Percentiles rank a stretch among this genome's conserved stretches.
Evolutionary conservation across 2,888 invertebrate species (phyloP).

Genomic region (Caenorhabditis sp.): DNA sequence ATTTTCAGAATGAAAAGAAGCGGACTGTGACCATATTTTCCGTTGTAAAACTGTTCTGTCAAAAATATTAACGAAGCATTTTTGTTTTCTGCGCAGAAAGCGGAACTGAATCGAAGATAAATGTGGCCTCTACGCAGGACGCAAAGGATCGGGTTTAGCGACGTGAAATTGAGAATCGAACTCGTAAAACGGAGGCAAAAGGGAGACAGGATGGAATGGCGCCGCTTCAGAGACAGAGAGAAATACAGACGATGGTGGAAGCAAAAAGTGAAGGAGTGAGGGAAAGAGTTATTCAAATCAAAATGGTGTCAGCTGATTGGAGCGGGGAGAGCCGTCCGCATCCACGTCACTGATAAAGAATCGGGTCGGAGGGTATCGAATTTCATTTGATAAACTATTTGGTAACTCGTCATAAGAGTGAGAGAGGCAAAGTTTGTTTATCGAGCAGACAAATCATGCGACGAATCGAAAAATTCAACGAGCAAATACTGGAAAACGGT

Average conservation of each 20-base stretch:
- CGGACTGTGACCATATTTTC: too few relatives aligned
- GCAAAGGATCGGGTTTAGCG: constrained; percentile 54
- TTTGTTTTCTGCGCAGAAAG: constrained; percentile 31
- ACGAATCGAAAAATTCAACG: constrained; percentile 27
- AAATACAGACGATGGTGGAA: constrained; percentile 1
- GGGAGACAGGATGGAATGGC: constrained; percentile 39
- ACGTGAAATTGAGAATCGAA: constrained; percentile 65
- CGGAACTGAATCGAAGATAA: constrained; percentile 48
- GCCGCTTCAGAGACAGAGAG: constrained; percentile 22
- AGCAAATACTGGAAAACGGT: constrained; percentile 40
- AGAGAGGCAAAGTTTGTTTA: constrained; percentile 36
- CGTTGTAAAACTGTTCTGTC: too few relatives aligned
- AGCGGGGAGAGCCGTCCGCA: background rate
- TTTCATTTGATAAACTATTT: constrained; percentile 17
- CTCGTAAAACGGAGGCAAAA: constrained; percentile 59
- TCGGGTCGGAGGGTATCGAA: constrained; percentile 45
- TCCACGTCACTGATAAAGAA: constrained; percentile 51
- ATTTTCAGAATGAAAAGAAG: too few relatives aligned
- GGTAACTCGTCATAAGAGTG: constrained; percentile 30
- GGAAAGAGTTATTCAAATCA: constrained; percentile 20
- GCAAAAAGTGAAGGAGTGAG: constrained; percentile 19
- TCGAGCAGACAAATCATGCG: constrained; percentile 47
- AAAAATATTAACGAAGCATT: constrained; percentile 1
- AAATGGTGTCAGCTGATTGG: constrained; percentile 40
- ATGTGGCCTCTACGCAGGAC: constrained; percentile 39